Evolutionary conservation across 2,888 invertebrate species (phyloP), one percentile per base, ranked within the genome.

Genomic region (Caenorhabditis doughertyi): DNA sequence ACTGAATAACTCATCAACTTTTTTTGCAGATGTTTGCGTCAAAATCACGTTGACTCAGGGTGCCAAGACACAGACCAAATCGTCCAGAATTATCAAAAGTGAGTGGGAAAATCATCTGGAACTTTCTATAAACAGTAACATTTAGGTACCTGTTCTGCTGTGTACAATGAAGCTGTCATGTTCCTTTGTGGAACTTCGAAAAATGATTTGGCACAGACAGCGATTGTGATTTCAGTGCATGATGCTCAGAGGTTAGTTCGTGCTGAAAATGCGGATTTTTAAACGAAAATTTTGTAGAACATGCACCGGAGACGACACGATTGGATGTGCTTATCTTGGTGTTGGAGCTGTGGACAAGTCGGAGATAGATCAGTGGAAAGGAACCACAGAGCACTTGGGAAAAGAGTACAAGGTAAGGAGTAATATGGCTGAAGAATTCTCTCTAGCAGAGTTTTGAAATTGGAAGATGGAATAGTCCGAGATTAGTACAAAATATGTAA

Each of bases 1-100:
- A 25, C 53, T 25, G 4, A 21, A 35, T 51, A 25, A 64, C 23
- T 39, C 21, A 47, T 39, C 13, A 25, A 39, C 3, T 23, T 13
- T 60, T 39, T 35, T 90, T 91, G 49, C 90, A 92, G 93, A 93
- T 87, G 92, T 93, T 4, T 93, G 92, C 79, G 91, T 93, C n/a
- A 89, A 91, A 58, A 91, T 93, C 25, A 92, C 92, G 60, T 84
- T 93, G 53, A 84, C 86, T 16, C 92, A 92, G 72, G 88, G 87
- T 4, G 89, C 90, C 5, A 85, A 89, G 27, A 79, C 88, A 3
- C 89, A 90, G 39, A 89, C 89, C 11, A 92, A 92, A 70, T 92
- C 89, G 42, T 89, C 90, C 27, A 86, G 92, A 62, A 83, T 89
- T 16, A 87, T 92, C 16, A 92, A 91, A 79, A 82, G 81, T 74